Evolutionary conservation across 2,113 vertebrate species (phyloP).

Genomic region (Hypomesus transpacificus): DNA sequence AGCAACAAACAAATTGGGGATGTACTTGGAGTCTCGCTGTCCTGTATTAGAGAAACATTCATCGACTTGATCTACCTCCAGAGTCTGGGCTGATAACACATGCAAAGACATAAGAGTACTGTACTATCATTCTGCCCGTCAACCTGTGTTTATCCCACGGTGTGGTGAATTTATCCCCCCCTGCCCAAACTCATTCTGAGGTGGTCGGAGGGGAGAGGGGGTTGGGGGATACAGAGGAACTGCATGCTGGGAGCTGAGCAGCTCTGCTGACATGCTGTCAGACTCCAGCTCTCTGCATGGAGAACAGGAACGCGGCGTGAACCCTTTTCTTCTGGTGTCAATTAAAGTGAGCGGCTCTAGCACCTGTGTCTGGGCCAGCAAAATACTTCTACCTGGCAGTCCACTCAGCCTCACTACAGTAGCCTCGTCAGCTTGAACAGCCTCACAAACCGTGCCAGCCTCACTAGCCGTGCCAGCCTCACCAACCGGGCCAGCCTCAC

Average conservation of each 20-base stretch:
- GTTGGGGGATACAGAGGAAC: not conserved
- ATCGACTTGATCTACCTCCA: no score
- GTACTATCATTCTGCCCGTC: no score
- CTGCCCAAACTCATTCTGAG: not conserved
- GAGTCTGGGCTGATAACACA: no score
- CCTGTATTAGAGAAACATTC: no score
- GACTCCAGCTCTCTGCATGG: no score
- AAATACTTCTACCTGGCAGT: constrained; percentile 42
- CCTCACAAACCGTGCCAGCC: constrained; percentile 10
- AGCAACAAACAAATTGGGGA: no score
- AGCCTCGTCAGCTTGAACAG: constrained; percentile 43
- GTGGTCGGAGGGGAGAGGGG: not conserved
- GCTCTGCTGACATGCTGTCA: not conserved
- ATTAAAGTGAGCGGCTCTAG: constrained; percentile 55
- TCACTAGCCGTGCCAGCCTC: not conserved
- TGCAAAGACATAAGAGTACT: no score
- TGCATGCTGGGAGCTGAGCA: no score
- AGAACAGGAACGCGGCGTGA: constrained; percentile 37
- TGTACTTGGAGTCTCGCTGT: no score
- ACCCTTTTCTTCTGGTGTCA: constrained; percentile 58
- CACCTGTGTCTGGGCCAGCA: constrained; percentile 58
- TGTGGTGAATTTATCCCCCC: no score
- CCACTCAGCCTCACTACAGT: not conserved
- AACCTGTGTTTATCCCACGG: no score
- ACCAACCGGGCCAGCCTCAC: no score